A percentile compares a stretch with the other conserved stretches of the same genome.
phyloP scores from a whole-genome alignment of 2,888 invertebrate genomes.

The Morpho helenor region DNA sequence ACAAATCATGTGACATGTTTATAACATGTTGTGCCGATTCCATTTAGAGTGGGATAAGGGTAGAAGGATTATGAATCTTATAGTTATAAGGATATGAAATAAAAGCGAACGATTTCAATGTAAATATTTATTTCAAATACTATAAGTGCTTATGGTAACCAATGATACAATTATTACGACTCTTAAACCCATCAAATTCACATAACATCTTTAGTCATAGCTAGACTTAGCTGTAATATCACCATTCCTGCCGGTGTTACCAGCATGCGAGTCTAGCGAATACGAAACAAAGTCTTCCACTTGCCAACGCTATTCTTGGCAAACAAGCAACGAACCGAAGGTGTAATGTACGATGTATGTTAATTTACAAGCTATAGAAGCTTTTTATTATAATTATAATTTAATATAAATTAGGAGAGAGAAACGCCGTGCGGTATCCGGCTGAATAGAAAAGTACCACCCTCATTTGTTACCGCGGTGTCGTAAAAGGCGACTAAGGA shows the following conservation, averaged over 20 bases:
- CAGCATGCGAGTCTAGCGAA: conserved; percentile 44
- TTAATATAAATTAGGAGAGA: too few relatives aligned
- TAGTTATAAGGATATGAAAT: background rate
- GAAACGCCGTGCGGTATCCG: too few relatives aligned
- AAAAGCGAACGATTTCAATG: conserved; percentile 48
- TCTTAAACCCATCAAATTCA: conserved; percentile 49
- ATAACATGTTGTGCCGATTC: too few relatives aligned
- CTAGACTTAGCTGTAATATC: conserved; percentile 68
- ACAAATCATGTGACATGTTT: too few relatives aligned
- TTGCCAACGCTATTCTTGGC: conserved; percentile 3
- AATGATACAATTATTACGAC: conserved; percentile 71
- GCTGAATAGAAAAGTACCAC: too few relatives aligned
- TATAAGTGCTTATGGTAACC: conserved; percentile 77
- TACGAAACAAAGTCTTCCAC: conserved; percentile 22
- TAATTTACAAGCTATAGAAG: too few relatives aligned
- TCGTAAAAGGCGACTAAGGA: too few relatives aligned
- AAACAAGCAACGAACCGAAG: conserved; percentile 8
- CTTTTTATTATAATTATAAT: too few relatives aligned
- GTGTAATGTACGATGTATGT: background rate
- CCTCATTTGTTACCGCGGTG: too few relatives aligned
- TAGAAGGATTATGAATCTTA: too few relatives aligned
- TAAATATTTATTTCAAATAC: conserved; percentile 79
- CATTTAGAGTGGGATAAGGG: too few relatives aligned
- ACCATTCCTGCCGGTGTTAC: conserved; percentile 56
- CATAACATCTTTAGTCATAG: conserved; percentile 53